Evolutionary conservation across 2,113 vertebrate species (phyloP), one percentile per base, ranked within the genome.

Genomic region (Lophura nycthemera): DNA sequence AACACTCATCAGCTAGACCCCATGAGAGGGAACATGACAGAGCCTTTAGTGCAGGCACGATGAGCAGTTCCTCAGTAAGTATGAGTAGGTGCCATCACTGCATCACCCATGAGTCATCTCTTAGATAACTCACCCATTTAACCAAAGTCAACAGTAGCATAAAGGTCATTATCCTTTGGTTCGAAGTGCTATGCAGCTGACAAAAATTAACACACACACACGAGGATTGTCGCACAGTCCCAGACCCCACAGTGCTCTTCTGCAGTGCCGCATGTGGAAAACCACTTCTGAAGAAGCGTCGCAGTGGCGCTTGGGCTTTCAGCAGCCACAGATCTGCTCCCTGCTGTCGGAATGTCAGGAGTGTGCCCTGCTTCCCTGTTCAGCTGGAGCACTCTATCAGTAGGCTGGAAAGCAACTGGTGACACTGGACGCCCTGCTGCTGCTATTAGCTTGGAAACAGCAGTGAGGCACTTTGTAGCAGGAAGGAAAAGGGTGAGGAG

Each of bases 321-420:
- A 77, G 40, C n/a, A 79, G 36, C 16, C n/a, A 32, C 81, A 59
- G 59, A 20, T 2, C 7, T 0, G 0, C 38, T 36, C 38, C 0
- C 0, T 22, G 27, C 22, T 64, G 11, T 69, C 42, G 1, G 34
- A 38, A 38, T 0, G 6, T n/a, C 54, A 29, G 3, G 29, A 43
- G 77, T 0, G 8, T 8, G 59, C 52, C 40, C 17, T 36, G 38
- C 42, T 76, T 57, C 30, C 63, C 63, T 29, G 36, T 3, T 36
- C 5, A 10, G 83, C 25, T 29, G 8, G 40, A 88, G 47, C 38
- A 56, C 15, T 7, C 34, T 3, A 10, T 43, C 14, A 19, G 27
- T 34, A 11, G 0, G 3, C 43, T 69, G 54, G 22, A 69, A 48
- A 70, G 54, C 59, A 45, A 16, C 59, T 42, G 20, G 30, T 70